A percentile compares a stretch with the other conserved stretches of the same genome.
These are phyloP conservation scores for Capromys pilorides DNA, from an alignment of 2,797 vertebrate genomes.

Conservation along the genomic window DNA sequence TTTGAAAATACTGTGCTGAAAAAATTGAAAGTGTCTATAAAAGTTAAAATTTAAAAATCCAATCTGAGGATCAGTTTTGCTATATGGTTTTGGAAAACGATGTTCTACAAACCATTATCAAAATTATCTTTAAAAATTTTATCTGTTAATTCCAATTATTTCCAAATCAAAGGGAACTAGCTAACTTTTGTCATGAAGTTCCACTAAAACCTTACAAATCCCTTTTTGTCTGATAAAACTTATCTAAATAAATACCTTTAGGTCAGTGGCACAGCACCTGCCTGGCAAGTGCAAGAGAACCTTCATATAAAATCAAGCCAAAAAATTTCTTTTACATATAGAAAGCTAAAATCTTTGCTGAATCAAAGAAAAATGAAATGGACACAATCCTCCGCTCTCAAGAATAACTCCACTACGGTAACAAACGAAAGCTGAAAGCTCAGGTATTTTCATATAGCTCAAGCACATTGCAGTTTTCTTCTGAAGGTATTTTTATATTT, in stretches of 20 bases:
- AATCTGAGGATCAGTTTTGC: neutral
- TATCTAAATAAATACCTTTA: neutral
- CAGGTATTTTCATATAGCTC: neutral
- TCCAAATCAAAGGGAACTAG: neutral
- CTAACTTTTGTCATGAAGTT: neutral
- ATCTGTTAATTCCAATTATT: neutral
- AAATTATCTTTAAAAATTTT: neutral
- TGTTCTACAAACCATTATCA: neutral
- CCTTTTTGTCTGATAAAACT: neutral
- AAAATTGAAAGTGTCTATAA: neutral
- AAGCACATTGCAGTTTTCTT: neutral
- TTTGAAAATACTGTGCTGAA: constrained; percentile 30
- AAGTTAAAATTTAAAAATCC: constrained; percentile 17
- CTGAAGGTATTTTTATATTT: neutral
- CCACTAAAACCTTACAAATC: neutral
- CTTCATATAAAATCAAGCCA: constrained; percentile 6
- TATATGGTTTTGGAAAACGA: neutral
- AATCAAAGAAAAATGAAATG: constrained; percentile 13
- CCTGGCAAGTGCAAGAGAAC: neutral
- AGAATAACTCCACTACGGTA: neutral
- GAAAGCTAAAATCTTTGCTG: constrained; percentile 30
- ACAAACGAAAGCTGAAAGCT: neutral
- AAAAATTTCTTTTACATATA: neutral
- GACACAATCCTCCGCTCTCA: neutral
- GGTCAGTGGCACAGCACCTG: no score